These are phyloP conservation scores for Triplophysa tibetana DNA, from an alignment of 2,113 vertebrate genomes.

Conservation along the genomic window DNA sequence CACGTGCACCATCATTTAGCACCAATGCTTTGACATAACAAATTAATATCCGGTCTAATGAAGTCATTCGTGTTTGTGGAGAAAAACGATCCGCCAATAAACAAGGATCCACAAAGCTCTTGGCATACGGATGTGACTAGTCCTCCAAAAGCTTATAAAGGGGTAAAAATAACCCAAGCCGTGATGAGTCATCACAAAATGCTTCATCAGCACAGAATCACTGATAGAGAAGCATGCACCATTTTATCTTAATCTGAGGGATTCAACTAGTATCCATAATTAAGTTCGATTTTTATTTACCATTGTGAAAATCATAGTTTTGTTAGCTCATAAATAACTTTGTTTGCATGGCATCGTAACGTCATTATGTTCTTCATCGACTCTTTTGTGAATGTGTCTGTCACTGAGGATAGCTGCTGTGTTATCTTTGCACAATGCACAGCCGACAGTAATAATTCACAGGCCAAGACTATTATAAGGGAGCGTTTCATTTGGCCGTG, in stretches of 20 bases:
- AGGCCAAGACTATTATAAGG: not conserved
- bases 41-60: constrained; percentile 1
- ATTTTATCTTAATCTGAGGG: not conserved
- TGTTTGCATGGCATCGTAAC: not conserved
- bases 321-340: too few relatives aligned
- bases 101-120: not conserved
- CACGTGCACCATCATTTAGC: not conserved
- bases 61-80: not conserved
- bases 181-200: constrained; percentile 18
- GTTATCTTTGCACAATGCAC: not conserved
- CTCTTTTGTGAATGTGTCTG: not conserved
- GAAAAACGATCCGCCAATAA: not conserved
- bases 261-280: not conserved
- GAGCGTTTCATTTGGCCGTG: constrained; percentile 30
- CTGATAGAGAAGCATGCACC: not conserved
- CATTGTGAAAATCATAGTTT: too few relatives aligned
- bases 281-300: too few relatives aligned
- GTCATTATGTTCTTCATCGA: not conserved
- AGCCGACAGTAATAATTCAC: not conserved
- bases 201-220: constrained; percentile 21
- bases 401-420: not conserved
- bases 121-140: not conserved
- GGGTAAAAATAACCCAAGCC: constrained; percentile 30
- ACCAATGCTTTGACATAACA: not conserved
- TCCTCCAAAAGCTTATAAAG: not conserved